Base-by-base conservation (phyloP, 2,113 vertebrate genomes). In the Micromys minutus region DNA sequence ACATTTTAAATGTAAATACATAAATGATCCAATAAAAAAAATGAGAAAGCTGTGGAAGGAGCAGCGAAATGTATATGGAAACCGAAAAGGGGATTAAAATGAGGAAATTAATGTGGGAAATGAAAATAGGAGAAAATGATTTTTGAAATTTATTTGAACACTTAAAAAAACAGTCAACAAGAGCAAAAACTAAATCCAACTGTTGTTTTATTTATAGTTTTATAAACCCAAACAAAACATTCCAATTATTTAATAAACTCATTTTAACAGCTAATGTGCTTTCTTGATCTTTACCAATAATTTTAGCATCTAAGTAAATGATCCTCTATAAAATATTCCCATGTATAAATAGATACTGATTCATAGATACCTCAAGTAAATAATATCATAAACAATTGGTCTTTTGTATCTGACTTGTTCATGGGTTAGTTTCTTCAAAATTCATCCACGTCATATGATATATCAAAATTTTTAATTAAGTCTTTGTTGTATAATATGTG, bases 231-330 rank as follows among this genome's bases (percentile, higher is more conserved):
- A 72, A 87, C 84, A 8, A 10, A 93, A 42, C 29, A 57, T 42
- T 89, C 45, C 76, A n/a, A 52, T 55, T 95, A 39, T 90, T 84
- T 55, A 77, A 34, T 84, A 71, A 87, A 75, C 77, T 93, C 13
- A 84, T 47, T 87, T 96, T 11, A 29, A 55, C 90, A 87, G 42
- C 59, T 87, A 71, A 92, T 87, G 31, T 93, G 12, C n/a, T 94
- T 90, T 9, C n/a, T 93, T 90, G 34, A 3, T 42, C 89, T 39
- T 57, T 87, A n/a, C 45, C 52, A 52, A 29, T 90, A 94, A 79
- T 95, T 29, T 90, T 96, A 87, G 19, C 13, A 50, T 72, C 69
- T 87, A 21, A 94, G 52, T 81, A 47, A 93, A 88, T 72, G 45
- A 71, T 93, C 2, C 11, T 71, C 17, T 95, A 63, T 15, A 29